Evolutionary conservation across 2,888 invertebrate species (phyloP).

Genomic region (Nemotelus nigrinus): DNA sequence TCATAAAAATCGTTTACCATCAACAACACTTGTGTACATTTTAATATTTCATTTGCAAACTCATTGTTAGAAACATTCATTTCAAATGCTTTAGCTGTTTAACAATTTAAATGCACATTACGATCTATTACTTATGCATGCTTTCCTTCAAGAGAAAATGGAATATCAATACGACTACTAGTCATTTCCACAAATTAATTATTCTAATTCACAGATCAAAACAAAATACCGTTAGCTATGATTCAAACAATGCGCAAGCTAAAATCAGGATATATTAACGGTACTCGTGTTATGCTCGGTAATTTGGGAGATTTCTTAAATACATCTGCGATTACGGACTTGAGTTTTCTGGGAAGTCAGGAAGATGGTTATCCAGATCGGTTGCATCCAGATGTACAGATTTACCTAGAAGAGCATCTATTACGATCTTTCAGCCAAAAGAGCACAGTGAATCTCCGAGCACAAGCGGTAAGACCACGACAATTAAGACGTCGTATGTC

Average conservation of each 20-base stretch:
- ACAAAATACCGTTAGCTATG: slow-evolving; percentile 91
- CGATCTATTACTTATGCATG: too few relatives aligned
- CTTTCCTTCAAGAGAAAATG: too few relatives aligned
- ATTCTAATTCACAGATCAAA: slow-evolving; percentile 76
- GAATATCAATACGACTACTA: too few relatives aligned
- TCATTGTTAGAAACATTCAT: too few relatives aligned
- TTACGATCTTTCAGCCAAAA: slow-evolving; percentile 82
- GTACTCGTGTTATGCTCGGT: slow-evolving; percentile 97
- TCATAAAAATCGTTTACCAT: too few relatives aligned
- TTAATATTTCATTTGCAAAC: too few relatives aligned
- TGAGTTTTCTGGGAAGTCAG: slow-evolving; percentile 93
- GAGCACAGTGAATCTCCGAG: slow-evolving; percentile 71
- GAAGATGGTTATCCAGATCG: slow-evolving; percentile 92
- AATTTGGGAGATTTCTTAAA: slow-evolving; percentile 93
- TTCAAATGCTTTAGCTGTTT: too few relatives aligned
- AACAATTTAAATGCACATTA: too few relatives aligned
- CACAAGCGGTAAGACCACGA: slow-evolving; percentile 68
- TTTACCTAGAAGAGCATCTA: slow-evolving; percentile 86
- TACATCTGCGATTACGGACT: slow-evolving; percentile 96
- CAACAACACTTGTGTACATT: too few relatives aligned
- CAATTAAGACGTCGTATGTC: slow-evolving; percentile 80
- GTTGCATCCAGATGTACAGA: slow-evolving; percentile 83
- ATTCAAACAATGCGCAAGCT: slow-evolving; percentile 98
- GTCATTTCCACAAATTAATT: slow-evolving; percentile 10
- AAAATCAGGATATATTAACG: slow-evolving; percentile 98